A percentile compares a stretch with the other conserved stretches of the same genome.
phyloP scores from a whole-genome alignment of 2,797 vertebrate genomes.

The Muraenolepis orangiensis region DNA sequence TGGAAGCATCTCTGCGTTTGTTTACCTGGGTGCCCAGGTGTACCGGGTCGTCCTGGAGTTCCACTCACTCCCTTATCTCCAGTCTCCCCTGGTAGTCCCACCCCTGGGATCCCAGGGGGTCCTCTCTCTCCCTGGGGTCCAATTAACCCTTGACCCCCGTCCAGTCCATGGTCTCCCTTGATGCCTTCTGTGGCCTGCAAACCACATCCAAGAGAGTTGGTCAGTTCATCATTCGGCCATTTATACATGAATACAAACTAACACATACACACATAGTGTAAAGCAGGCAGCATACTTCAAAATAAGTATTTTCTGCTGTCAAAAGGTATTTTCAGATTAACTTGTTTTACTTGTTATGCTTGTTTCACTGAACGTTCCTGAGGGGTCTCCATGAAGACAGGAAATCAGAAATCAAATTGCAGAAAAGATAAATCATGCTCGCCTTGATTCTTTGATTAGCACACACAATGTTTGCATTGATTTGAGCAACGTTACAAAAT shows the following conservation, averaged over 20 bases:
- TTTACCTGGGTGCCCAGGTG: conserved; percentile 82
- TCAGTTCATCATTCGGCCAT: not conserved
- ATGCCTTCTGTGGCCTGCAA: conserved; percentile 82
- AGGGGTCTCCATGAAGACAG: not conserved
- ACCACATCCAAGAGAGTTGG: conserved; percentile 9
- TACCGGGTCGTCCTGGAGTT: conserved; percentile 79
- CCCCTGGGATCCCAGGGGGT: conserved; percentile 82
- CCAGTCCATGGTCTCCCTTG: conserved; percentile 87
- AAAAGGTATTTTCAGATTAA: not conserved
- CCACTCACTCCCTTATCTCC: conserved; percentile 91
- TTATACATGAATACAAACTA: not conserved
- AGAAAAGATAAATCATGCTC: not conserved
- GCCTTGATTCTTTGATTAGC: not conserved
- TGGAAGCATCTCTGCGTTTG: not conserved
- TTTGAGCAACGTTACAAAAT: no score
- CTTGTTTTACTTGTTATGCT: not conserved
- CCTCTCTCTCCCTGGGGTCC: conserved; percentile 85
- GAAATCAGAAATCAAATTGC: no score
- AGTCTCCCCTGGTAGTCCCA: conserved; percentile 73
- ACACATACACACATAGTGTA: not conserved
- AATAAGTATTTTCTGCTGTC: not conserved
- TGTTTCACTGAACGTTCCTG: not conserved
- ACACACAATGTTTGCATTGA: no score
- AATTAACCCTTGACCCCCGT: conserved; percentile 78
- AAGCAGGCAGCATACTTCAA: not conserved